Evolutionary conservation across 1,140 invertebrate species (phyloP), one percentile per base, ranked within the genome.

Genomic region (Lordiphosa collinella): DNA sequence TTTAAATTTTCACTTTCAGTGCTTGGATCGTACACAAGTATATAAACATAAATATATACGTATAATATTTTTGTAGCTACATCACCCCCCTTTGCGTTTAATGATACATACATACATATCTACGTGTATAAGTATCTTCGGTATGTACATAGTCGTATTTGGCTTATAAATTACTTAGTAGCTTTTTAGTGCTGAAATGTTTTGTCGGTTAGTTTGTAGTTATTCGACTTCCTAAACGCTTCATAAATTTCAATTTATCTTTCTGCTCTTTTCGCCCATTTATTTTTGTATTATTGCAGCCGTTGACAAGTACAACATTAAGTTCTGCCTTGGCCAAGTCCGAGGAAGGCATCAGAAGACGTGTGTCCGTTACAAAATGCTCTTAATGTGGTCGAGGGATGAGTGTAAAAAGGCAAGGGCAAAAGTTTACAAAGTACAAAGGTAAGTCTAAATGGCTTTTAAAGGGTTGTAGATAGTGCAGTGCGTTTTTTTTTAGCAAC

Each of bases 221-320:
- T 62, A 47, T 52, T 29, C 31, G 37, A 80, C 70, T 79, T 74
- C 50, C 69, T 66, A 75, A 70, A 55, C 43, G 71, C 53, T 75
- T 75, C 75, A 80, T 80, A 80, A 80, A 80, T 80, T 82, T 80
- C 76, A 70, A 80, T 80, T 80, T 80, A 82, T 80, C 76, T 80
- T 62, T 59, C 47, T 54, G 49, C 56, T 47, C 40, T 16, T 55
- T n/a, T 29, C 34, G 11, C 25, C 37, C 10, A 35, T 25, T 51
- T 64, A 82, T 80, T 70, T 80, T 70, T 82, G 22, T 25, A 25
- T 25, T 25, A 25, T 80, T 80, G 70, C 75, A 66, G 76, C 58
- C 70, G 75, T 82, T 80, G 75, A 80, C 75, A 80, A 75, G 75
- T 50, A 31, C 12, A 60, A 54, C 65, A 68, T 68, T 68, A 68